A percentile compares a stretch with the other conserved stretches of the same genome.
Evolutionary conservation across 1,140 invertebrate genomes (phyloP).

Genomic region (Leucophenga varia): DNA sequence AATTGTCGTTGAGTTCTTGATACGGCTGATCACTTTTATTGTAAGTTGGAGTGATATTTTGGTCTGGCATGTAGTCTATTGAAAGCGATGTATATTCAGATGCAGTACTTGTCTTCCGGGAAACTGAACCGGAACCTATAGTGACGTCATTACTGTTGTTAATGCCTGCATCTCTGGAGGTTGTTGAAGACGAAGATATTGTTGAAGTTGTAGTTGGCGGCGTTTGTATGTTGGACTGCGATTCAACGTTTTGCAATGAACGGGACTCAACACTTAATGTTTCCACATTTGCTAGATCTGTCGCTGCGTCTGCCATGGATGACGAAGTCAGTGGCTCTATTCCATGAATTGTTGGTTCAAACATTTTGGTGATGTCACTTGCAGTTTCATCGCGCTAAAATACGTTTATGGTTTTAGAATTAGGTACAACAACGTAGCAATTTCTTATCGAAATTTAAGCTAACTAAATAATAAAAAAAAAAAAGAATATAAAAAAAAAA

Average conservation of each 20-base stretch:
- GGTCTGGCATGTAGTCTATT: conserved; percentile 60
- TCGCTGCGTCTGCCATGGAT: conserved; percentile 3
- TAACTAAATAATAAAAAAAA: too few species aligned
- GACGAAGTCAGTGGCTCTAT: conserved; percentile 24
- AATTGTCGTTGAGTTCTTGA: conserved; percentile 19
- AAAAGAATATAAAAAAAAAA: too few species aligned
- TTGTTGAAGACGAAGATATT: conserved; percentile 44
- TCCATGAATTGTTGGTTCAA: conserved; percentile 41
- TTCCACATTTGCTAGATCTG: conserved; percentile 14
- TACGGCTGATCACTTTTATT: conserved; percentile 32
- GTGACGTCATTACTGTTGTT: conserved; percentile 57
- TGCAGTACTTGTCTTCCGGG: conserved; percentile 60
- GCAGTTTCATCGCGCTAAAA: conserved; percentile 58
- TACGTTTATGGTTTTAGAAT: too few species aligned
- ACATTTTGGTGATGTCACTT: conserved; percentile 54
- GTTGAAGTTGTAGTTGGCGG: conserved; percentile 38
- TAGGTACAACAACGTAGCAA: too few species aligned
- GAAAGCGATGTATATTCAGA: conserved; percentile 53
- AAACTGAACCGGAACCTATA: conserved; percentile 58
- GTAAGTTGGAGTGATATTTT: conserved; percentile 48
- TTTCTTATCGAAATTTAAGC: too few species aligned
- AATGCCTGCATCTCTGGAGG: conserved; percentile 34
- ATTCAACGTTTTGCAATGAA: conserved; percentile 17
- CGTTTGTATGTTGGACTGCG: conserved; percentile 22
- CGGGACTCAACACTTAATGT: conserved; percentile 17